Percentiles rank a stretch among this genome's conserved stretches.
These are phyloP conservation scores for Psephotus haematonotus DNA, from an alignment of 2,113 vertebrate species.

Conservation along the genomic window DNA sequence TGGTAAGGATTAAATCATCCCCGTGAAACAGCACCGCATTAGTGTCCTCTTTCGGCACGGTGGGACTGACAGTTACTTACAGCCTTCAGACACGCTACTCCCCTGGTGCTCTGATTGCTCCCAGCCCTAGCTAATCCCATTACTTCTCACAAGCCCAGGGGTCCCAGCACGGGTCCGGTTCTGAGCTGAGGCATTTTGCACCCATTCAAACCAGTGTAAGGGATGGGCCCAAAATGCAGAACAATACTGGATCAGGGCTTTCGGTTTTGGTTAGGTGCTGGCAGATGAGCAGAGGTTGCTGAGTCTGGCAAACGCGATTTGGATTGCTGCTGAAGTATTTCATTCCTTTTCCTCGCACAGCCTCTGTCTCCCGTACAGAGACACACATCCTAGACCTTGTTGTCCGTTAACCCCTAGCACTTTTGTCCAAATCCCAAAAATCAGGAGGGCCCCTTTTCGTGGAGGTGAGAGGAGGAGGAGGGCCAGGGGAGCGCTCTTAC, in stretches of 20 bases:
- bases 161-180: fast-evolving
- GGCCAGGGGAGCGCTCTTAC: not conserved
- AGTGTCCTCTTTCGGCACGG: not conserved
- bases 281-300: not conserved
- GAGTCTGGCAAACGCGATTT: not conserved
- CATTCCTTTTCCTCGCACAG: not conserved
- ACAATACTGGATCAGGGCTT: too few relatives aligned
- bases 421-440: not conserved
- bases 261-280: not conserved
- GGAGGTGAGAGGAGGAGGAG: not conserved
- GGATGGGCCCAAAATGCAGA: not conserved
- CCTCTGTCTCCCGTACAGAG: not conserved
- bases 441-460: not conserved
- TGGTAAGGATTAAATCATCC: not conserved
- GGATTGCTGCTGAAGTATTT: not conserved
- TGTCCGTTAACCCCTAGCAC: not conserved
- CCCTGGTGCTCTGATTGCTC: fast-evolving
- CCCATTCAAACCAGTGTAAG: not conserved
- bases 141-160: not conserved
- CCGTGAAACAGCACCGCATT: not conserved
- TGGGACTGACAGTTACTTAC: not conserved
- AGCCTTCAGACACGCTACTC: not conserved
- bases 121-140: not conserved
- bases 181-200: not conserved
- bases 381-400: not conserved